Evolutionary conservation across 2,888 invertebrate genomes (phyloP).

Genomic region (Criorhina ranunculi): DNA sequence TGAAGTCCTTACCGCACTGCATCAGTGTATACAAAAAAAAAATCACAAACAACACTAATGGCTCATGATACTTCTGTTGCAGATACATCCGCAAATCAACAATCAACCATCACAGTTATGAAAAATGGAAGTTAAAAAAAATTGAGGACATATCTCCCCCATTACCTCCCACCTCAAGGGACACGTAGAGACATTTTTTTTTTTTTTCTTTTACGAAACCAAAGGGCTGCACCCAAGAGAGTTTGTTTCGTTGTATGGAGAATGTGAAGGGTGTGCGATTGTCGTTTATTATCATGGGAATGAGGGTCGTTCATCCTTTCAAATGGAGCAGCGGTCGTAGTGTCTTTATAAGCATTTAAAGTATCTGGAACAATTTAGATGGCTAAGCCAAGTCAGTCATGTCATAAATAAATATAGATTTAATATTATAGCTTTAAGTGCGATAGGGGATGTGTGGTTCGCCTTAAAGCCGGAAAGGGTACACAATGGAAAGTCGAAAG

Average conservation of each 20-base stretch:
- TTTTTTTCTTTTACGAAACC: not conserved
- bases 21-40: slow-evolving; percentile 18
- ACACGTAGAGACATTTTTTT: not conserved
- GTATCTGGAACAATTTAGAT: slow-evolving; percentile 8
- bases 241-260: not conserved
- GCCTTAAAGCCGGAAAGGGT: not conserved
- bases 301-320: slow-evolving; percentile 11
- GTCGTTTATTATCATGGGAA: not conserved
- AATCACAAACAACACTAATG: slow-evolving; percentile 43
- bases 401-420: slow-evolving; percentile 7
- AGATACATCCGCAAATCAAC: slow-evolving; percentile 65
- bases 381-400: not conserved
- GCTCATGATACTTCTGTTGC: slow-evolving; percentile 66
- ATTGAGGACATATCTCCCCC: slow-evolving; percentile 9
- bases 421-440: not conserved
- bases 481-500: not conserved
- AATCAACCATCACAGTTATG: slow-evolving; percentile 35
- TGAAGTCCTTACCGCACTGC: slow-evolving; percentile 44
- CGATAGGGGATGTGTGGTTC: not conserved
- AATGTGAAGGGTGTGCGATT: not conserved
- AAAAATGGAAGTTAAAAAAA: slow-evolving; percentile 11
- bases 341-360: not conserved
- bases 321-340: not conserved
- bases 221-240: not conserved
- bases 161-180: not conserved